Evolutionary conservation across 1,140 invertebrate genomes (phyloP), one percentile per base, ranked within the genome.

Genomic region (Metopolophium dirhodum): DNA sequence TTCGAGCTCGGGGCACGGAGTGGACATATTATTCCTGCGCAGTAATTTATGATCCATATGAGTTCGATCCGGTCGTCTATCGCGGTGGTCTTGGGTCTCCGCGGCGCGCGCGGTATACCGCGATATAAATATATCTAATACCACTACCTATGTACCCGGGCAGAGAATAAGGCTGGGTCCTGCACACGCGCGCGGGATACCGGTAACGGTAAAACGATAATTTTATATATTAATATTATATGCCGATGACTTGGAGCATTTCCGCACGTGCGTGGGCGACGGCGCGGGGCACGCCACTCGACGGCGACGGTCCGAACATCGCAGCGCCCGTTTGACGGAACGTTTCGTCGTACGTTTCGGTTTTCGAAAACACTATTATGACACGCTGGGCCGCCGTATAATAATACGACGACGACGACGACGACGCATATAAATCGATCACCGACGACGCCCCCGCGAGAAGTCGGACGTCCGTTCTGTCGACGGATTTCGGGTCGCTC

Each of bases 71-170:
- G 85, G 45, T 45, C 37, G 57, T 91, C 90, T 91, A 91, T 91
- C 90, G 54, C 90, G 90, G 90, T 91, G 90, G 90, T 91, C 89
- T 61, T 90, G 18, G 49, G 87, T 89, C n/a, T 57, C 88, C 22
- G 47, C 88, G 1, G 41, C 45, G 11, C 37, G 37, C 37, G 35
- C 77, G 77, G 77, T 37, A n/a, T 30, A n/a, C 14, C 14, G n/a
- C n/a, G 30, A 9, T 11, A 11, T 51, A 51, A 18, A 18, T 51
- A 51, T 51, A 51, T 51, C 22, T 18, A 20, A 51, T 51, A 51
- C 49, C 49, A 18, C 11, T 61, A n/a, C 9, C 26, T 26, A 26
- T 30, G 26, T 57, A 61, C n/a, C 30, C 22, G 7, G 26, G 26
- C 41, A 49, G 23, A 14, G 85, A 30, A 47, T 26, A 30, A 47